phyloP scores from a whole-genome alignment of 2,888 invertebrate genomes.

The Linnaemya vulpina region DNA sequence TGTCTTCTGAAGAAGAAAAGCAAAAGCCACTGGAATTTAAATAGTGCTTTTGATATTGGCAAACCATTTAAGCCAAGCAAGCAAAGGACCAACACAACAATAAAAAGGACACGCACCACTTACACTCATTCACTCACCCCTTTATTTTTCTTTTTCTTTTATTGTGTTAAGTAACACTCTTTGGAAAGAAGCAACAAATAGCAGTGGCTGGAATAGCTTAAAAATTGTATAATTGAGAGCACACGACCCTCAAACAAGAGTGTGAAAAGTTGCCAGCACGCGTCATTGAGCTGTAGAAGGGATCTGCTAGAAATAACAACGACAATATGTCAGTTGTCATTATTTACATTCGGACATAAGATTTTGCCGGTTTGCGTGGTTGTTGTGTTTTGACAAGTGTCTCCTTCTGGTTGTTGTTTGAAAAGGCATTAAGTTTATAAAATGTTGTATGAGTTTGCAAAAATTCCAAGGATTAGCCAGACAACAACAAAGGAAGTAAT shows the following conservation, averaged over 20 bases:
- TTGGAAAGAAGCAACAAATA: slow-evolving; percentile 47
- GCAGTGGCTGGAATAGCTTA: slow-evolving; percentile 22
- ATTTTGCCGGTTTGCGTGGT: slow-evolving; percentile 52
- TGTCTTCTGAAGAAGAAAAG: slow-evolving; percentile 13
- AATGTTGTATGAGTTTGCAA: slow-evolving; percentile 75
- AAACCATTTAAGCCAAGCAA: slow-evolving; percentile 59
- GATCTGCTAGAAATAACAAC: slow-evolving; percentile 52
- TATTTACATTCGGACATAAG: slow-evolving; percentile 58
- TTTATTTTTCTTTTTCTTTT: slow-evolving; percentile 4
- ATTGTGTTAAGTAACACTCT: not conserved
- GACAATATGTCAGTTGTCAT: slow-evolving; percentile 80
- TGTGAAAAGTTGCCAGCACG: slow-evolving; percentile 80
- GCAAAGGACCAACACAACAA: slow-evolving; percentile 44
- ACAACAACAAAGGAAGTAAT: not conserved
- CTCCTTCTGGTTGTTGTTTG: slow-evolving; percentile 74
- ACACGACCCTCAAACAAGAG: slow-evolving; percentile 73
- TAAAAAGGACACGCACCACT: slow-evolving; percentile 54
- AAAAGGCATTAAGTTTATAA: slow-evolving; percentile 76
- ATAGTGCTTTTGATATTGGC: slow-evolving; percentile 41
- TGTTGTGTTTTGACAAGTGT: slow-evolving; percentile 82
- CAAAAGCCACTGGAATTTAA: slow-evolving; percentile 58
- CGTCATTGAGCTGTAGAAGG: slow-evolving; percentile 73
- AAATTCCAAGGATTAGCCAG: slow-evolving; percentile 71
- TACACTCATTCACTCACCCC: slow-evolving; percentile 38
- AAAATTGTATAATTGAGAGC: slow-evolving; percentile 59